These are phyloP conservation scores for Listronotus oregonensis DNA, from an alignment of 1,140 invertebrate species.

Conservation along the genomic window DNA sequence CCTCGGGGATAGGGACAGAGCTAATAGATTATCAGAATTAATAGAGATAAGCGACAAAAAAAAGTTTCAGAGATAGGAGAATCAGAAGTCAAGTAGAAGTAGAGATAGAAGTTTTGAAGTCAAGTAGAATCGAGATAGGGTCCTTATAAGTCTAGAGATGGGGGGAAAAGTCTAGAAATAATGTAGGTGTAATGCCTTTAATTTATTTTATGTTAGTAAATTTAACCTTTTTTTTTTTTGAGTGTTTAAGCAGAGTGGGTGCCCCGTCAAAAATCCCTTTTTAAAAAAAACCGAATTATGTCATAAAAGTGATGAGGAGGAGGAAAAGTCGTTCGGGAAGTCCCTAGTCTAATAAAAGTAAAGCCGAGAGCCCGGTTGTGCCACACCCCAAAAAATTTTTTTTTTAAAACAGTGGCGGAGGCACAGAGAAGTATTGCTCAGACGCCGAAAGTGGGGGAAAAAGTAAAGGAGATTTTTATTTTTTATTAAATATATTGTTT, in stretches of 20 bases:
- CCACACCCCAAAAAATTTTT: slow-evolving; percentile 68
- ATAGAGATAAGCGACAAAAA: neutral
- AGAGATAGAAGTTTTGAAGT: slow-evolving; percentile 24
- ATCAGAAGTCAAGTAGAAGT: slow-evolving; percentile 21
- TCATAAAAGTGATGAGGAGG: slow-evolving; percentile 25
- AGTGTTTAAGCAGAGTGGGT: slow-evolving; percentile 46
- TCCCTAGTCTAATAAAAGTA: slow-evolving; percentile 73
- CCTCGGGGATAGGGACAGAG: slow-evolving; percentile 5
- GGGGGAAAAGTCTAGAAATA: slow-evolving; percentile 1
- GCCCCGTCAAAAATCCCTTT: slow-evolving; percentile 51
- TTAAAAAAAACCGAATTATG: slow-evolving; percentile 36
- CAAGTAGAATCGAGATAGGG: no score
- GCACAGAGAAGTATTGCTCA: slow-evolving; percentile 78
- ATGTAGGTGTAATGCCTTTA: no score
- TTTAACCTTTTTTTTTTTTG: no score
- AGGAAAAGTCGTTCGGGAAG: slow-evolving; percentile 53
- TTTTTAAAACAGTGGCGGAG: slow-evolving; percentile 83
- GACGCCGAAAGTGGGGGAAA: slow-evolving; percentile 53
- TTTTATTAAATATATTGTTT: no score
- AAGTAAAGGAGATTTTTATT: slow-evolving; percentile 30
- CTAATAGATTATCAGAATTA: neutral
- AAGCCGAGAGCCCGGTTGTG: slow-evolving; percentile 64
- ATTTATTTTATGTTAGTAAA: no score
- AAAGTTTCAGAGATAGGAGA: slow-evolving; percentile 24
- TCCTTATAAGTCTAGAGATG: slow-evolving; percentile 21